Percentiles rank a stretch among this genome's conserved stretches.
These are phyloP conservation scores for Sternarchorhynchus goeldii DNA, from an alignment of 2,797 vertebrate genomes.

Conservation along the genomic window DNA sequence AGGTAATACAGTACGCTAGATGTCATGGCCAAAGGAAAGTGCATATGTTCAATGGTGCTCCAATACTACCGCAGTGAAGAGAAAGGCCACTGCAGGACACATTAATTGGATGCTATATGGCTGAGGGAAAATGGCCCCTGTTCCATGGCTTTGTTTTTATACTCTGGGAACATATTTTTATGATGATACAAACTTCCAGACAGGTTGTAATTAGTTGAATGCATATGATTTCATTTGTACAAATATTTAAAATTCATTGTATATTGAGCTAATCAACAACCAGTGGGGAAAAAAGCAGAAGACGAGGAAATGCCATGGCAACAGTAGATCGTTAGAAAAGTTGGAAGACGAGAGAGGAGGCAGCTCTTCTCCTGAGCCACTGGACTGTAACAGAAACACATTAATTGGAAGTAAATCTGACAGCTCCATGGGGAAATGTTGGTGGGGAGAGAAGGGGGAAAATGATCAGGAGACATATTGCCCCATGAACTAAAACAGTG, in stretches of 20 bases:
- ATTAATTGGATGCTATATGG: background rate
- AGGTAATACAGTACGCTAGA: background rate
- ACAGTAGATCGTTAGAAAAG: slow-evolving; percentile 78
- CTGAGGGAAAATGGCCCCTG: background rate
- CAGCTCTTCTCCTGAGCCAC: slow-evolving; percentile 72
- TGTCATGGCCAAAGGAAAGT: background rate
- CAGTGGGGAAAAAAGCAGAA: slow-evolving; percentile 48
- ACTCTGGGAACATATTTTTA: background rate
- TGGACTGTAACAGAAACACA: slow-evolving; percentile 86
- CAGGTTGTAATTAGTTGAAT: slow-evolving; percentile 2
- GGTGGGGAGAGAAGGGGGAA: slow-evolving; percentile 53
- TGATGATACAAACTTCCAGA: background rate
- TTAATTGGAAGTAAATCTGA: slow-evolving; percentile 92
- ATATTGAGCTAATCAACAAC: slow-evolving; percentile 56
- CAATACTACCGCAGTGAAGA: background rate
- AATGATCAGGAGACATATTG: slow-evolving; percentile 71
- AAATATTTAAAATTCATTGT: slow-evolving; percentile 12
- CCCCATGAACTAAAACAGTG: slow-evolving; percentile 71
- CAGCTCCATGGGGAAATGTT: slow-evolving; percentile 76
- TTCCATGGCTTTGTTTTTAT: background rate
- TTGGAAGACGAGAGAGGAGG: slow-evolving; percentile 73
- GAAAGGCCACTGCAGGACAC: background rate
- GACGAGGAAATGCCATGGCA: slow-evolving; percentile 75
- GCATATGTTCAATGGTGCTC: too few species aligned
- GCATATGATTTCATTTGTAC: slow-evolving; percentile 11